Percentiles rank a stretch among this genome's conserved stretches.
Evolutionary conservation across 2,797 vertebrate genomes (phyloP).

Genomic region (Gymnothorax reevesii): DNA sequence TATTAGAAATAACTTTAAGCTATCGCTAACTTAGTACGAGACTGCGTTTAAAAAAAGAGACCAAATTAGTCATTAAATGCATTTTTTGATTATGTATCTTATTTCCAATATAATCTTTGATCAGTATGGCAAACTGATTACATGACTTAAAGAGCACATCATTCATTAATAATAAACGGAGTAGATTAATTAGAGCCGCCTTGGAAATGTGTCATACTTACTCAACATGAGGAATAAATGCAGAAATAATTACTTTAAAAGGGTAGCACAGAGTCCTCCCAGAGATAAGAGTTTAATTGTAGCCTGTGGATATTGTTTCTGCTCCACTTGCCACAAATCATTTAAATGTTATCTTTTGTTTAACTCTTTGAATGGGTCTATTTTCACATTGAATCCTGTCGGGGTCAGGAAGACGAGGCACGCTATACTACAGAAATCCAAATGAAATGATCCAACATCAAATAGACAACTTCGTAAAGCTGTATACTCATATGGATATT

Average conservation of each 20-base stretch:
- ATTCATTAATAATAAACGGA: neutral
- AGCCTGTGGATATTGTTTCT: neutral
- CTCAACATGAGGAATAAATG: neutral
- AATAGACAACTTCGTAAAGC: neutral
- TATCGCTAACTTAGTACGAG: constrained; percentile 20
- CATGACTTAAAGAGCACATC: neutral
- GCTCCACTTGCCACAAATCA: neutral
- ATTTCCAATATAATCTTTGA: neutral
- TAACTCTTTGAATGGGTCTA: neutral
- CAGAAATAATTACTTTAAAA: neutral
- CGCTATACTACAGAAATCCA: neutral
- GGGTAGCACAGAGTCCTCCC: neutral
- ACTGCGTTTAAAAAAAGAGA: neutral
- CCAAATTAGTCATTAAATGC: constrained; percentile 27
- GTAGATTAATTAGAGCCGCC: neutral
- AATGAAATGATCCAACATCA: neutral
- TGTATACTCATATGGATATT: neutral
- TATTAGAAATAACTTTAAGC: neutral
- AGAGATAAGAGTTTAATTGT: neutral
- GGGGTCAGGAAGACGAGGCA: neutral
- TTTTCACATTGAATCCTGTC: neutral
- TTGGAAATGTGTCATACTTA: neutral
- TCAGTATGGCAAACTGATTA: neutral
- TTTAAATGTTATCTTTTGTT: neutral
- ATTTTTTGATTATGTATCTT: neutral